These are phyloP conservation scores for Amiota minor DNA, from an alignment of 2,888 invertebrate species.

Conservation along the genomic window DNA sequence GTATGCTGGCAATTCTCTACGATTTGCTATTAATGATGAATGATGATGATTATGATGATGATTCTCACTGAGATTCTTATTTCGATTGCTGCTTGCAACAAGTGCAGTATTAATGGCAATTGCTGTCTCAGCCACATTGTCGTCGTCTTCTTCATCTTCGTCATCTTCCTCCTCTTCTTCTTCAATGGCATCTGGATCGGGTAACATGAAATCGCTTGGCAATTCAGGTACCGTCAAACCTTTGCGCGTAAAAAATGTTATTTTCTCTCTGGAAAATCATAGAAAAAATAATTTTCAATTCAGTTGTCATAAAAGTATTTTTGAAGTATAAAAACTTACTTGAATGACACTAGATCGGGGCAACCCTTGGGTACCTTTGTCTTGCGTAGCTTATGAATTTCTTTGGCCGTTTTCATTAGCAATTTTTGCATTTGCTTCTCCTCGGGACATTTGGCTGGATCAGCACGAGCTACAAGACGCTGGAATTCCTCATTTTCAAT, in stretches of 20 bases:
- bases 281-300: too few species aligned
- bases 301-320: neutral
- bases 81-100: slow-evolving; percentile 71
- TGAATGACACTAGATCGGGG: slow-evolving; percentile 93
- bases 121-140: slow-evolving; percentile 66
- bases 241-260: slow-evolving; percentile 94
- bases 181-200: slow-evolving; percentile 73
- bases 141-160: slow-evolving; percentile 62
- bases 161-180: slow-evolving; percentile 66
- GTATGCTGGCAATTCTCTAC: slow-evolving; percentile 47
- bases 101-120: slow-evolving; percentile 71
- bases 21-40: slow-evolving; percentile 37
- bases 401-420: slow-evolving; percentile 89
- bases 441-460: slow-evolving; percentile 72
- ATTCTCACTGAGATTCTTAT: slow-evolving; percentile 72
- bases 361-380: slow-evolving; percentile 90
- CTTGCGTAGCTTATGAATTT: slow-evolving; percentile 91
- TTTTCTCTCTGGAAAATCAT: slow-evolving; percentile 87
- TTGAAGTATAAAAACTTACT: slow-evolving; percentile 84
- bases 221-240: slow-evolving; percentile 84
- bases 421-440: slow-evolving; percentile 83
- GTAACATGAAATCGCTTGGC: slow-evolving; percentile 77
- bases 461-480: slow-evolving; percentile 76
- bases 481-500: slow-evolving; percentile 91
- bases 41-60: slow-evolving; percentile 35